phyloP scores from a whole-genome alignment of 2,888 invertebrate species.

The Bombylius major region DNA sequence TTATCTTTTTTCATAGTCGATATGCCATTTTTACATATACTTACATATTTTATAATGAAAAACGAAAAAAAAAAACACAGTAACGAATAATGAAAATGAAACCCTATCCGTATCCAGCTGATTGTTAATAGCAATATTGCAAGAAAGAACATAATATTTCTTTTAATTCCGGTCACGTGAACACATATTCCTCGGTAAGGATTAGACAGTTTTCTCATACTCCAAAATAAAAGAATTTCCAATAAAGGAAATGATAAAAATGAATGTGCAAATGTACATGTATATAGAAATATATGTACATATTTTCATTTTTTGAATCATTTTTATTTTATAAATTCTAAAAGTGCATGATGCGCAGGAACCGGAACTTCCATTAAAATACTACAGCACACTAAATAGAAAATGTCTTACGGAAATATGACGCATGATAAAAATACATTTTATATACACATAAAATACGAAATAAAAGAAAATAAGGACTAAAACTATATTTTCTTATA shows the following conservation, averaged over 20 bases:
- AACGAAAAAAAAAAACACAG: too few species aligned
- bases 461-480: too few species aligned
- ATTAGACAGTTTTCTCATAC: neutral
- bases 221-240: neutral
- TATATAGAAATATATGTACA: too few species aligned
- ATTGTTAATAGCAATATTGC: neutral
- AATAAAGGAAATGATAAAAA: neutral
- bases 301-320: too few species aligned
- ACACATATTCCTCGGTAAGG: neutral
- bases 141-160: slow-evolving; percentile 6
- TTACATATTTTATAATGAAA: too few species aligned
- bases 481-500: too few species aligned
- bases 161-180: slow-evolving; percentile 14
- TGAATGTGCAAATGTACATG: neutral
- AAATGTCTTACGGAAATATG: slow-evolving; percentile 1
- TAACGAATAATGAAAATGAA: neutral
- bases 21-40: too few species aligned
- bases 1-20: neutral
- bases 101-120: slow-evolving; percentile 1
- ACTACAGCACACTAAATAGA: neutral
- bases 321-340: neutral
- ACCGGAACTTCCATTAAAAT: slow-evolving; percentile 5
- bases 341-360: neutral
- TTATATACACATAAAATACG: too few species aligned
- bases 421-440: neutral